These are phyloP conservation scores for Oryzias sinensis DNA, from an alignment of 2,797 vertebrate genomes.

Conservation along the genomic window DNA sequence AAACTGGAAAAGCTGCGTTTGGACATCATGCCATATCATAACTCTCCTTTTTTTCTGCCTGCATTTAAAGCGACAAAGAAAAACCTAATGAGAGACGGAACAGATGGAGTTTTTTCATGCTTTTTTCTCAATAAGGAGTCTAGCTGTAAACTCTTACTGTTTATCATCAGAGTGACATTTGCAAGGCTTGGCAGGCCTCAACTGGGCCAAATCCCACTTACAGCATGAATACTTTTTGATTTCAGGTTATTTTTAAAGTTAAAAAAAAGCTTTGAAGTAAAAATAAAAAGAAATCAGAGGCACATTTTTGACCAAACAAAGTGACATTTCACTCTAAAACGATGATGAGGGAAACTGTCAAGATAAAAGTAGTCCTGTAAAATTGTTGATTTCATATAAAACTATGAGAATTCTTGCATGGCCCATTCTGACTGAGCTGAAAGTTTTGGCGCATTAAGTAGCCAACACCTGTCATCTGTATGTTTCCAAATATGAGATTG, in stretches of 20 bases:
- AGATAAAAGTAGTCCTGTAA: too few species aligned
- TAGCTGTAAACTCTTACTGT: constrained; percentile 33
- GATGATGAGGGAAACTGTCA: too few species aligned
- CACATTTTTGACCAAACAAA: too few species aligned
- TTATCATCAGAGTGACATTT: constrained; percentile 35
- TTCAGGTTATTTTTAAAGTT: constrained; percentile 2
- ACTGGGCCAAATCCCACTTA: neutral
- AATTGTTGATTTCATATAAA: too few species aligned
- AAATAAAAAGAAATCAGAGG: too few species aligned
- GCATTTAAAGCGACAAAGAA: constrained; percentile 23
- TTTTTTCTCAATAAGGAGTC: constrained; percentile 33
- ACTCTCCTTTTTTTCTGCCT: constrained; percentile 17
- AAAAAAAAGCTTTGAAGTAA: neutral
- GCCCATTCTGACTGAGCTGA: too few species aligned
- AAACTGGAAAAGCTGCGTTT: constrained; percentile 31
- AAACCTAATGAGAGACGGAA: constrained; percentile 38
- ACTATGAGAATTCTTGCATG: too few species aligned
- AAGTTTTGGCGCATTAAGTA: too few species aligned
- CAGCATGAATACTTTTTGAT: neutral
- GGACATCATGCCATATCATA: constrained; percentile 19
- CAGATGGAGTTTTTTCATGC: constrained; percentile 54
- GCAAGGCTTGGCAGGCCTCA: constrained; percentile 13
- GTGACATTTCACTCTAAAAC: too few species aligned
- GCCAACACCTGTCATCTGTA: too few species aligned
- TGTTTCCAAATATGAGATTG: too few species aligned